Percentiles rank a stretch among this genome's conserved stretches.
Evolutionary conservation across 2,888 invertebrate genomes (phyloP).

Genomic region (Hymenopus coronatus): DNA sequence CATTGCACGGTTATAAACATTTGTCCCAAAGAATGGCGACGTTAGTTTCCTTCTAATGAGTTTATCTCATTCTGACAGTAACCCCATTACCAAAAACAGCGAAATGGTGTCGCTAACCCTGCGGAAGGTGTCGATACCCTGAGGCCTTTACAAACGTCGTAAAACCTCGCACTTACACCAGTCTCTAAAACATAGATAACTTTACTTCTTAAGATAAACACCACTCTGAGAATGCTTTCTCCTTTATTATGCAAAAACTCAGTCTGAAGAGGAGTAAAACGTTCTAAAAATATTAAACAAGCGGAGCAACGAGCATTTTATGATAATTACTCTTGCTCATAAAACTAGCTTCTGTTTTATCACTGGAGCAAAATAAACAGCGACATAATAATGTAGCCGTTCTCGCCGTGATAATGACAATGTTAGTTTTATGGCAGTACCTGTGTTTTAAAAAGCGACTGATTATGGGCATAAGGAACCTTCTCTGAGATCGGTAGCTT

Average conservation of each 20-base stretch:
- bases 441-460: not conserved
- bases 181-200: not conserved
- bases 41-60: too few relatives aligned
- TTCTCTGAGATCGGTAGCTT: not conserved
- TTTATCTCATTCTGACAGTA: too few relatives aligned
- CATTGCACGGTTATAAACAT: too few relatives aligned
- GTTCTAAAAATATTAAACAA: not conserved
- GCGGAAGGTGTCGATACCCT: not conserved
- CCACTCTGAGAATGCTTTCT: not conserved
- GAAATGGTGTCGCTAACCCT: not conserved
- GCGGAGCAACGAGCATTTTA: not conserved
- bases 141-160: not conserved
- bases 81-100: not conserved
- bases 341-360: not conserved
- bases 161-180: not conserved
- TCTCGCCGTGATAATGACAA: not conserved
- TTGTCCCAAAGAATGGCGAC: too few relatives aligned
- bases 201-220: not conserved
- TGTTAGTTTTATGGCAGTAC: not conserved
- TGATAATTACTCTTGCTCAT: not conserved
- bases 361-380: not conserved
- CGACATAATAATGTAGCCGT: not conserved
- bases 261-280: not conserved
- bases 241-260: not conserved
- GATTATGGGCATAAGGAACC: not conserved